Percentiles rank a stretch among this genome's conserved stretches.
Conservation (phyloP, 2,113 vertebrate species). For the Prietella phreatophila region DNA sequence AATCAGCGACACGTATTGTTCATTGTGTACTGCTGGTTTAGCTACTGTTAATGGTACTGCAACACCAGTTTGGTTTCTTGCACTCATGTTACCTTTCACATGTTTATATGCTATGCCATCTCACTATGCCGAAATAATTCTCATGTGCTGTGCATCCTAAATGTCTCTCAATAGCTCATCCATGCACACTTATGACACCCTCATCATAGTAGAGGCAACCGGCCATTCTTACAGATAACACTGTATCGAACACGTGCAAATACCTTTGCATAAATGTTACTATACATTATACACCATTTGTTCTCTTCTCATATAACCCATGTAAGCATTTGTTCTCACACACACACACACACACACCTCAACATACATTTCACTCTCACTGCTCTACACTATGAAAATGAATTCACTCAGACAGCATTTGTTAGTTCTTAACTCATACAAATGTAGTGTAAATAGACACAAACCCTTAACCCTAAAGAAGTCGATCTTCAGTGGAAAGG, state of each 20-base stretch:
- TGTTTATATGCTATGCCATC: background rate
- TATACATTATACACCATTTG: constrained; percentile 15
- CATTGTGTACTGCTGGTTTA: constrained; percentile 7
- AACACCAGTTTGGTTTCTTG: constrained; percentile 19
- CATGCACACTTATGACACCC: background rate
- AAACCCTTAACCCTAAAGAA: constrained; percentile 4
- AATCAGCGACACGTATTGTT: background rate
- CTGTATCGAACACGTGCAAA: constrained; percentile 9
- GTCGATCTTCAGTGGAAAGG: constrained; percentile 9
- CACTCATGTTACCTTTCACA: background rate
- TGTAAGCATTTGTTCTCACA: constrained; percentile 20
- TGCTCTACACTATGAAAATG: background rate
- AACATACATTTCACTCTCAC: background rate
- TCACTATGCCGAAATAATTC: constrained; percentile 8
- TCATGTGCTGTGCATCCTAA: constrained; percentile 17
- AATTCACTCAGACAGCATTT: background rate
- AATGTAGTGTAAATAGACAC: background rate
- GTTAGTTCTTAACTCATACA: background rate
- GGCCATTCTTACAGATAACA: constrained; percentile 12
- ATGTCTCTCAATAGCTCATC: constrained; percentile 11
- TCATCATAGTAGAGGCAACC: background rate
- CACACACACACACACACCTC: background rate
- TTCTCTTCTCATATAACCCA: constrained; percentile 23
- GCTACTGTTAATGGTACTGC: constrained; percentile 21
- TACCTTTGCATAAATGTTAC: constrained; percentile 2